Evolutionary conservation across 2,888 invertebrate species (phyloP), one percentile per base, ranked within the genome.

Genomic region (Drosophila meridionalis): DNA sequence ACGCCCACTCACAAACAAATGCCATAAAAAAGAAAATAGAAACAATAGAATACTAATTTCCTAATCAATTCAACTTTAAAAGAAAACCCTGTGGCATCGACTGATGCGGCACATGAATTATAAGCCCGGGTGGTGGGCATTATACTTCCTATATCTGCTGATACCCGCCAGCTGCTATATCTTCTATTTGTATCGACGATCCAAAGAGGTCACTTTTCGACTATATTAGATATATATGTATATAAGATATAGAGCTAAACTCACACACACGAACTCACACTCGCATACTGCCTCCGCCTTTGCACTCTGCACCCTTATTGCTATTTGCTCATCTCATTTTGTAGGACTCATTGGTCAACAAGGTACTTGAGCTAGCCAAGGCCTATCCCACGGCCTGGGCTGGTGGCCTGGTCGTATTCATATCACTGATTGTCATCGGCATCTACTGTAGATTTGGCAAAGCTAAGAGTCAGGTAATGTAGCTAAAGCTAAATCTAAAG

Each of bases 331-430:
- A 72, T 74, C 71, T 58, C 68, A 73, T 82, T 93, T 93, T 83
- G 78, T 94, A 98, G 97, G 97, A 97, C 92, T 96, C 96, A 78
- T 94, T 96, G 87, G 94, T 98, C 93, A 95, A 95, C 90, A 96
- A 96, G 87, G 93, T 97, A 87, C 94, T 97, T 89, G 95, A 95
- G 91, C 95, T 96, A 91, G 96, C 97, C 73, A 96, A 96, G 86
- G 96, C 97, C 76, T 95, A 97, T 92, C 99, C 99, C 38, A 97
- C 98, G 96, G 94, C 98, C 89, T 99, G 97, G 96, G 97, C 95
- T 56, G 96, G 98, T 62, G 96, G 94, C 95, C 98, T 90, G 93
- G 96, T 97, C 90, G 93, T 98, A 69, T 95, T 98, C 57, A 94
- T 98, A 90, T 96, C 97, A 62, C 94, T 97, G 89, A 58, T 94